phyloP scores from a whole-genome alignment of 2,888 invertebrate species.

The Cremastinae sp. region DNA sequence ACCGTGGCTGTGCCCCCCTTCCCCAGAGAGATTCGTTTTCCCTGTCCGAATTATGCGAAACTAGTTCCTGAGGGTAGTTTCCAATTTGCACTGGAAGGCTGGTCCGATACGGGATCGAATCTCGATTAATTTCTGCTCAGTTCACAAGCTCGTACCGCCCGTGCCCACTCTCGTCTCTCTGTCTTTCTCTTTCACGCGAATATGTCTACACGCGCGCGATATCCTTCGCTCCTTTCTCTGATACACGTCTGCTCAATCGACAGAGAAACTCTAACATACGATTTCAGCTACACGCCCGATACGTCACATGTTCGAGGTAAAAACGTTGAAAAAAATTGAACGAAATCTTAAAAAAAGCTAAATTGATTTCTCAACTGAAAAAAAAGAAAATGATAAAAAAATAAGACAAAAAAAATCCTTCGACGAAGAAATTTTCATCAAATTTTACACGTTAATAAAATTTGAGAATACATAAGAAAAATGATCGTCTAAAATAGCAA shows the following conservation, averaged over 20 bases:
- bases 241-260: constrained; percentile 38
- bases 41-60: constrained; percentile 75
- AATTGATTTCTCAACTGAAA: background rate
- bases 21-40: constrained; percentile 71
- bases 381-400: background rate
- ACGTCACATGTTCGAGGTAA: constrained; percentile 47
- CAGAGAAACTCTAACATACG: constrained; percentile 66
- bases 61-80: constrained; percentile 76
- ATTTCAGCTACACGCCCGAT: constrained; percentile 21
- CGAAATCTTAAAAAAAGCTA: background rate
- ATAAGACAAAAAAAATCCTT: background rate
- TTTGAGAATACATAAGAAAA: constrained; percentile 63
- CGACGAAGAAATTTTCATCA: constrained; percentile 24
- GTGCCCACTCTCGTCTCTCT: constrained; percentile 6
- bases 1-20: constrained; percentile 8
- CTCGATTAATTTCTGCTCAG: constrained; percentile 74
- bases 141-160: constrained; percentile 42
- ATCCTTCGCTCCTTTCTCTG: constrained; percentile 26
- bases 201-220: constrained; percentile 11
- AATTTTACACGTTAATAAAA: constrained; percentile 51
- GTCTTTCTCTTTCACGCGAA: background rate
- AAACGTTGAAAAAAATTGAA: background rate
- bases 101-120: constrained; percentile 70
- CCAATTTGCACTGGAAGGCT: constrained; percentile 73
- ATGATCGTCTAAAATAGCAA: constrained; percentile 4